Evolutionary conservation across 2,888 invertebrate species (phyloP).

Genomic region (Andrena bucephala): DNA sequence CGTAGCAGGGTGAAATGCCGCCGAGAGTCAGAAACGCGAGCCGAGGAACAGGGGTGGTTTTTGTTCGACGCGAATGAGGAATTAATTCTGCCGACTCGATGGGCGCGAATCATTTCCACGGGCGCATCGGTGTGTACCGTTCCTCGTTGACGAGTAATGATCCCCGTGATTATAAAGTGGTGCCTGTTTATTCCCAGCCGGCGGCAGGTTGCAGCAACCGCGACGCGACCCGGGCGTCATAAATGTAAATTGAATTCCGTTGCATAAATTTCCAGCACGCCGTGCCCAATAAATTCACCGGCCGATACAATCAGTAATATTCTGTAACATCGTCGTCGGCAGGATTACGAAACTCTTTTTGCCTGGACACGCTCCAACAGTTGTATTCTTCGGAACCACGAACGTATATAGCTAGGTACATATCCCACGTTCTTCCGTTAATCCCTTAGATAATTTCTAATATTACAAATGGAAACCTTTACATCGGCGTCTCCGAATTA

Average conservation of each 20-base stretch:
- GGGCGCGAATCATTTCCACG: slow-evolving; percentile 30
- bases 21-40: too few species aligned
- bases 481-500: too few species aligned
- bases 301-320: slow-evolving; percentile 57
- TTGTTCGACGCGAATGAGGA: not conserved
- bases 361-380: not conserved
- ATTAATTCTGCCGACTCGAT: not conserved
- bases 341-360: slow-evolving; percentile 45
- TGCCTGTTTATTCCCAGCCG: slow-evolving; percentile 42
- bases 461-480: too few species aligned
- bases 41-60: not conserved
- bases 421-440: not conserved
- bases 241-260: slow-evolving; percentile 60
- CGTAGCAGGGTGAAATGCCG: too few species aligned
- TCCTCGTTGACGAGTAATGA: slow-evolving; percentile 42
- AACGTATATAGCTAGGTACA: not conserved
- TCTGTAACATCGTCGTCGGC: slow-evolving; percentile 55
- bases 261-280: slow-evolving; percentile 51
- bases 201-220: slow-evolving; percentile 39
- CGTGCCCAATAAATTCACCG: slow-evolving; percentile 51
- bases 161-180: slow-evolving; percentile 32
- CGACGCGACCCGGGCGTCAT: slow-evolving; percentile 38
- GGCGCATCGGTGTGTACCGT: slow-evolving; percentile 12
- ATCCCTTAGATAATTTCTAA: too few species aligned
- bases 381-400: not conserved